Evolutionary conservation across 2,113 vertebrate genomes (phyloP).

Genomic region (Burhinus bistriatus): DNA sequence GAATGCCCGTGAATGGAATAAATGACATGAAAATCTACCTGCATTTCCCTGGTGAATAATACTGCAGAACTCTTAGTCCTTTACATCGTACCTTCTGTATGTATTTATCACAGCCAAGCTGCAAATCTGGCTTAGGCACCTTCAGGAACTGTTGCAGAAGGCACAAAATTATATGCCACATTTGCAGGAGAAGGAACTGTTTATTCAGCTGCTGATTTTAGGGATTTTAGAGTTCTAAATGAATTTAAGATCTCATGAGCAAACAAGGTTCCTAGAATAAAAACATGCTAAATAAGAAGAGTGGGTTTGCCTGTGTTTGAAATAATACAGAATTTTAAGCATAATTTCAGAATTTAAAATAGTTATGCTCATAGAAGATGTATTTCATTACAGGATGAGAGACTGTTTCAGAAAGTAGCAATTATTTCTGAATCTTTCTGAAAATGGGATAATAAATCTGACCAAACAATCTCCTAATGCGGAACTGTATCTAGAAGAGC

Average conservation of each 20-base stretch:
- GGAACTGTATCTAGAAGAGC: not conserved
- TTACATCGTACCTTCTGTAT: not conserved
- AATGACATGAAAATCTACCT: not conserved
- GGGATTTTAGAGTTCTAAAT: not conserved
- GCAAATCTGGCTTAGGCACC: not conserved
- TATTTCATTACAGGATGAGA: not conserved
- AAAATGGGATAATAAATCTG: not conserved
- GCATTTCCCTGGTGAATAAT: not conserved
- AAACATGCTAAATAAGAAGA: not conserved
- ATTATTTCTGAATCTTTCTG: not conserved
- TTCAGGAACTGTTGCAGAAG: not conserved
- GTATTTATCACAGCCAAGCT: not conserved
- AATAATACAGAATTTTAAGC: not conserved
- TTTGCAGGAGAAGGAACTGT: not conserved
- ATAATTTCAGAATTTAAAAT: not conserved
- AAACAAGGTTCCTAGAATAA: not conserved
- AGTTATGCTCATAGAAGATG: not conserved
- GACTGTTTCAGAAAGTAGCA: not conserved
- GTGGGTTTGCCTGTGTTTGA: not conserved
- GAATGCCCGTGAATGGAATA: not conserved
- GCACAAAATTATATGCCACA: not conserved
- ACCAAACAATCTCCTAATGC: not conserved
- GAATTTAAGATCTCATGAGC: not conserved
- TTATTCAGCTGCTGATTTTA: not conserved
- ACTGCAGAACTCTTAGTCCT: not conserved